These are phyloP conservation scores for Selenia dentaria DNA, from an alignment of 2,888 invertebrate genomes.

Conservation along the genomic window DNA sequence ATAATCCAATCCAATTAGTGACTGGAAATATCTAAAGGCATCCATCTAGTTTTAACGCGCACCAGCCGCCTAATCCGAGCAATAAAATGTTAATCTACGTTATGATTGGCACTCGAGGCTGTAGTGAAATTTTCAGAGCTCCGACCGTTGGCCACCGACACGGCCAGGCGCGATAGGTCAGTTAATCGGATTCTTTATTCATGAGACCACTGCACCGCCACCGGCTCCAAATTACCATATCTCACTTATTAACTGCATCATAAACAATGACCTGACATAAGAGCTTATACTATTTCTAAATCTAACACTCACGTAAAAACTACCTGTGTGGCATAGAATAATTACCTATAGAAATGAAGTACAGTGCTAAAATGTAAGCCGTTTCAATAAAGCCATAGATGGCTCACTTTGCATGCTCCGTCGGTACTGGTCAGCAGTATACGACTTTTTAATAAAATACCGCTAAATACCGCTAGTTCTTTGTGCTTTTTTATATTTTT, in stretches of 20 bases:
- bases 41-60: slow-evolving; percentile 5
- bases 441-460: no score
- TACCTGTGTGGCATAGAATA: no score
- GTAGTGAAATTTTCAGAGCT: slow-evolving; percentile 28
- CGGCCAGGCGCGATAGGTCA: slow-evolving; percentile 27
- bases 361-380: no score
- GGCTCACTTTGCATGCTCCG: no score
- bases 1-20: no score
- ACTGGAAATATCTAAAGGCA: slow-evolving; percentile 4
- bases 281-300: no score
- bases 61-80: slow-evolving; percentile 25
- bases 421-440: no score
- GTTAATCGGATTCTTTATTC: slow-evolving; percentile 34
- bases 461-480: no score
- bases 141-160: slow-evolving; percentile 5
- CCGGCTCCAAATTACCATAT: slow-evolving; percentile 42
- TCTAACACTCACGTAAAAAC: no score
- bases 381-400: no score
- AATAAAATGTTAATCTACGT: slow-evolving; percentile 55
- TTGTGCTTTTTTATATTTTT: no score
- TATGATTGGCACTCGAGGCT: slow-evolving; percentile 53
- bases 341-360: no score
- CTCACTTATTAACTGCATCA: slow-evolving; percentile 45
- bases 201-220: slow-evolving; percentile 44
- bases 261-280: slow-evolving; percentile 32